phyloP scores from a whole-genome alignment of 2,888 invertebrate genomes.

The Trypoxylon attenuatum region DNA sequence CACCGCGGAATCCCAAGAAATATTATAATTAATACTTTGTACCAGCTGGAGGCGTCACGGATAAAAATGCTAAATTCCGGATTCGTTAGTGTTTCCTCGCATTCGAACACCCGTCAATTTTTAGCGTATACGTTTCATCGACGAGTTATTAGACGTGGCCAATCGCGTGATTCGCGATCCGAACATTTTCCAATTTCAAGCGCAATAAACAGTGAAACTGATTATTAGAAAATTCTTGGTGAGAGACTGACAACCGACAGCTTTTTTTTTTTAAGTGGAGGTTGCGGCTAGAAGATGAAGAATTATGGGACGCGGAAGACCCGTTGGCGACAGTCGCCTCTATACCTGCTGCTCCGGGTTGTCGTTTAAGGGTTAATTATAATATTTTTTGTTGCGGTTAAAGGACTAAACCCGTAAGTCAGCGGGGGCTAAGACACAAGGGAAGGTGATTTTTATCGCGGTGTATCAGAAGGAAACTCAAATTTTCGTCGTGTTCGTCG shows the following conservation, averaged over 20 bases:
- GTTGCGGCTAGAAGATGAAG: not conserved
- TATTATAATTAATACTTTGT: conserved; percentile 39
- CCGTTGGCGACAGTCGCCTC: too few species aligned
- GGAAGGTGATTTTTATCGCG: conserved; percentile 18
- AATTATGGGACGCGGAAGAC: not conserved
- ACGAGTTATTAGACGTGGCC: conserved; percentile 1
- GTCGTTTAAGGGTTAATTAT: not conserved
- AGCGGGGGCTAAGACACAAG: not conserved
- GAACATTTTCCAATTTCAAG: not conserved
- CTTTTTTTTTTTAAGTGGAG: too few species aligned
- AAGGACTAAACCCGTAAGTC: not conserved
- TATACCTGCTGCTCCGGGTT: not conserved
- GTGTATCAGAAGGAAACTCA: conserved; percentile 42
- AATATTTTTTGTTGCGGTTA: not conserved
- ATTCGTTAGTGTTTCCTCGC: conserved; percentile 4
- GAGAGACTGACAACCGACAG: not conserved
- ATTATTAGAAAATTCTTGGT: not conserved
- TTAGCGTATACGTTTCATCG: not conserved
- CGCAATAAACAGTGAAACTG: not conserved
- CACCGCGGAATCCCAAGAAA: conserved; percentile 34
- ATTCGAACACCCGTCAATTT: conserved; percentile 6
- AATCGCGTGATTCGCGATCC: conserved; percentile 8
- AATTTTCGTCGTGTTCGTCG: conserved; percentile 42
- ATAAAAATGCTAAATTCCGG: conserved; percentile 17
- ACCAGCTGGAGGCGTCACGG: conserved; percentile 13